Evolutionary conservation across 2,113 vertebrate species (phyloP).

Genomic region (Triplophysa tibetana): DNA sequence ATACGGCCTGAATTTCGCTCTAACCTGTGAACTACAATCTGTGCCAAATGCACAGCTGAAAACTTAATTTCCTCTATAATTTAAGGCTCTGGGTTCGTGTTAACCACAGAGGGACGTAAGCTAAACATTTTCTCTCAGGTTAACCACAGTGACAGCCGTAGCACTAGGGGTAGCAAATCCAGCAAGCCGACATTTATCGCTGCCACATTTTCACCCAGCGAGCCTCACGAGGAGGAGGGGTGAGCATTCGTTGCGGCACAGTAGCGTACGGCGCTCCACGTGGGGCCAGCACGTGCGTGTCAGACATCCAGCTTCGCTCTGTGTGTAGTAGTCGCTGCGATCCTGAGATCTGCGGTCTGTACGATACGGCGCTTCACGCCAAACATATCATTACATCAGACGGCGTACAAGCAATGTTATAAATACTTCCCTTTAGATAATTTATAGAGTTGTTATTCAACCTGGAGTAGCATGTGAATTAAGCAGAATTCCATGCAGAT

Average conservation of each 20-base stretch:
- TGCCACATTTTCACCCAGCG: constrained; percentile 29
- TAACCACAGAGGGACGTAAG: constrained; percentile 6
- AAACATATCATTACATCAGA: constrained; percentile 18
- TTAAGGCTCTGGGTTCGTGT: background rate
- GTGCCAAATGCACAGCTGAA: constrained; percentile 4
- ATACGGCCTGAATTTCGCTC: background rate
- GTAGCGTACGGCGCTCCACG: constrained; percentile 54
- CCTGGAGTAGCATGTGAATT: background rate
- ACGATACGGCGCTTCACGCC: background rate
- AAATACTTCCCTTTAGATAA: background rate
- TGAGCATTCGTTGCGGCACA: constrained; percentile 46
- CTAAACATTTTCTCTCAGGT: constrained; percentile 15
- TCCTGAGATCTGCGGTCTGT: background rate
- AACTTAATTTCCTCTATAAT: constrained; percentile 10
- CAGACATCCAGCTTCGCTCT: constrained; percentile 54
- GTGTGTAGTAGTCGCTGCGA: constrained; percentile 31
- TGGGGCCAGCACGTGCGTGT: constrained; percentile 60
- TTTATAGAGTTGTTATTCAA: constrained; percentile 22
- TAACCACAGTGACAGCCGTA: constrained; percentile 18
- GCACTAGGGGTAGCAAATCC: background rate
- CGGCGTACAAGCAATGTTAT: constrained; percentile 7
- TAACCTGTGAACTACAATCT: background rate
- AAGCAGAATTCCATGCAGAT: background rate
- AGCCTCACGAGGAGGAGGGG: background rate
- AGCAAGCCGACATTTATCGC: constrained; percentile 26